A percentile compares a stretch with the other conserved stretches of the same genome.
These are phyloP conservation scores for Prochilodus magdalenae DNA, from an alignment of 2,113 vertebrate genomes.

Conservation along the genomic window DNA sequence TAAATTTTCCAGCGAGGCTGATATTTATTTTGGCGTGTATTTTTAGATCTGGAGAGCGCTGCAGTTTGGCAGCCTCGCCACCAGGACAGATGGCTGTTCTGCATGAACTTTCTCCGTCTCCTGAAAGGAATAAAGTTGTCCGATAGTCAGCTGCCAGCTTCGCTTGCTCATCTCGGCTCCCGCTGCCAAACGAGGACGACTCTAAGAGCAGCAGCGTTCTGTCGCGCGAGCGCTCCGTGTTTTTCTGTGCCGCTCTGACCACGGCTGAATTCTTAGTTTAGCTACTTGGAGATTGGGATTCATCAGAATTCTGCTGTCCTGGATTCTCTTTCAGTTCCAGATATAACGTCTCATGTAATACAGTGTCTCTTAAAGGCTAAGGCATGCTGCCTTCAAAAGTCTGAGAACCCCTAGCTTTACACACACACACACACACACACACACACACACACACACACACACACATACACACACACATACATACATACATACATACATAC, in stretches of 20 bases:
- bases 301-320: too few species aligned
- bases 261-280: neutral
- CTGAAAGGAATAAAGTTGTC: constrained; percentile 56
- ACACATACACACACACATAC: too few species aligned
- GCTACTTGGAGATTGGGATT: neutral
- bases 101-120: constrained; percentile 44
- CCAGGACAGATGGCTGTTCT: constrained; percentile 55
- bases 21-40: constrained; percentile 38
- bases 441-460: too few species aligned
- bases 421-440: too few species aligned
- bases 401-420: too few species aligned
- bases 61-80: constrained; percentile 29
- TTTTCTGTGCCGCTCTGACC: neutral
- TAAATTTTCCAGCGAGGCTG: constrained; percentile 1
- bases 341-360: too few species aligned
- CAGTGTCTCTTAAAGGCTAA: too few species aligned
- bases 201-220: constrained; percentile 15
- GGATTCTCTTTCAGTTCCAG: too few species aligned
- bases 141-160: constrained; percentile 45
- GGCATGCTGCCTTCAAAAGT: too few species aligned
- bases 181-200: constrained; percentile 13
- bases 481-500: too few species aligned
- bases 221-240: neutral
- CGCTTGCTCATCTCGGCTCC: constrained; percentile 37
- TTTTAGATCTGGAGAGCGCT: constrained; percentile 45